Base-by-base conservation (phyloP, 2,797 vertebrate genomes). In the Sylvia borin region DNA sequence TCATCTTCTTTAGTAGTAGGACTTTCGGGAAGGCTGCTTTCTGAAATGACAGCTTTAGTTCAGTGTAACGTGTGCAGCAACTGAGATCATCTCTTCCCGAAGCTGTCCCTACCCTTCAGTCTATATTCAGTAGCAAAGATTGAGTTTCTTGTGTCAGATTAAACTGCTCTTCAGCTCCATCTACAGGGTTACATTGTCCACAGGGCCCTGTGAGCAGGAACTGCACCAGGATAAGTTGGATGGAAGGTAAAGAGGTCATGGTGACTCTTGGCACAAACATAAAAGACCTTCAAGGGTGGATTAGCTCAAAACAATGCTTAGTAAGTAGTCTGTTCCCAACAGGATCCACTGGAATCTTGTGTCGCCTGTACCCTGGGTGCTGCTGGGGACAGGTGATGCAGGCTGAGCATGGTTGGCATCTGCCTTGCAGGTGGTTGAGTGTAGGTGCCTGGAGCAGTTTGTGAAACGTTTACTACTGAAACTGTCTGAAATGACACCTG, bases 101-200 rank as follows among this genome's bases (percentile, higher is more conserved):
- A 86, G 79, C 58, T 84, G 66, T 66, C 48, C 45, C 85, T 78
- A 11, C 51, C 62, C 90, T 93, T 86, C 73, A 81, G 90, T 83
- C 93, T 94, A 93, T 95, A 95, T 96, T 95, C 76, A 92, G 95
- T 67, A 82, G 81, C 77, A 57, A 92, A 93, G 92, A 94, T 94
- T 85, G 90, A 76, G 71, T 95, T 95, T 93, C 94, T 82, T 36
- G 31, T 48, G 54, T 64, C 78, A 45, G 57, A 16, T 71, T 60
- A 42, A 96, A 31, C 43, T 95, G 86, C 95, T 93, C 96, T 92
- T 89, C 67, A 92, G 94, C 93, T 93, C 94, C 95, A 94, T 85
- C 95, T 97, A 47, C 88, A 92, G 96, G 93, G 16, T 76, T 65
- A 2, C 48, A 1, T 67, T 91, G 61, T 71, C 55, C 32, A 0